These are phyloP conservation scores for Thamnophis sirtalis DNA, from an alignment of 2,113 vertebrate genomes.

Conservation along the genomic window DNA sequence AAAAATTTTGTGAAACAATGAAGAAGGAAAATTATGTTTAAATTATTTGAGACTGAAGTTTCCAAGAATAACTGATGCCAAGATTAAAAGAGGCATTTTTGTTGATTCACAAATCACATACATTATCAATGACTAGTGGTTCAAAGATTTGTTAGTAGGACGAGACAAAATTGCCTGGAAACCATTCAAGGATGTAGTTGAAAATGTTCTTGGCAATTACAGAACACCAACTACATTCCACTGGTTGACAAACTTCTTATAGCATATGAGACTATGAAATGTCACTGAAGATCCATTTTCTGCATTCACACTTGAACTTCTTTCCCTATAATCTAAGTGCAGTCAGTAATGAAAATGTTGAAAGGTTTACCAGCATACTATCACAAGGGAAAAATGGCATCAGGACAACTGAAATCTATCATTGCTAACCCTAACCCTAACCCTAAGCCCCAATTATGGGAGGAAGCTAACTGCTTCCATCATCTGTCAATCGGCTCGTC, in stretches of 20 bases:
- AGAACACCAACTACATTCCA: not conserved
- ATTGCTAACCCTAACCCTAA: too few relatives aligned
- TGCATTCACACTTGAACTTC: not conserved
- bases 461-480: too few relatives aligned
- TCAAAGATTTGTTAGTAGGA: not conserved
- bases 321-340: not conserved
- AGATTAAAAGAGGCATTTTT: not conserved
- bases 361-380: not conserved
- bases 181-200: not conserved
- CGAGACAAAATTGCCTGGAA: not conserved
- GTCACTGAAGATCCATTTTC: not conserved
- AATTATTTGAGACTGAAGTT: not conserved
- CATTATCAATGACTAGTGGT: not conserved
- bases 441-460: too few relatives aligned
- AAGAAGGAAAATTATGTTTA: not conserved
- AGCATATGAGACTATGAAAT: not conserved
- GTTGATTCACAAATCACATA: not conserved
- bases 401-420: not conserved
- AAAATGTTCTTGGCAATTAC: not conserved
- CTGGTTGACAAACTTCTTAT: not conserved
- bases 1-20: too few relatives aligned
- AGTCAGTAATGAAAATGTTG: not conserved
- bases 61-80: not conserved
- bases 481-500: too few relatives aligned
- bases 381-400: not conserved